Percentiles rank a stretch among this genome's conserved stretches.
phyloP scores from a whole-genome alignment of 1,140 invertebrate genomes.

The Lordiphosa mommai region DNA sequence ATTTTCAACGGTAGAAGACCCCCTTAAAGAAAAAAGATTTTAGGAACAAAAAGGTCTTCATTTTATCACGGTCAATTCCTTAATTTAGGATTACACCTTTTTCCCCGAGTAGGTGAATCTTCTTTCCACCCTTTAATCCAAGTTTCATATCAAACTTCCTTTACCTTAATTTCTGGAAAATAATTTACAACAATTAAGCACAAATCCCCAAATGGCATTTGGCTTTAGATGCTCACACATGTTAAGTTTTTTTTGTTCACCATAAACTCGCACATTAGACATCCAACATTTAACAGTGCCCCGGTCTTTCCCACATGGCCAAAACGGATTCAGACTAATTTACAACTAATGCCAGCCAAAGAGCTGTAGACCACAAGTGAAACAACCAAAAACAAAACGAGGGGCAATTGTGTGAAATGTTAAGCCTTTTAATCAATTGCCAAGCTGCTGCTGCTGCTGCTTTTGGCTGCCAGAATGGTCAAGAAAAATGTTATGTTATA shows the following conservation, averaged over 20 bases:
- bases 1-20: too few species aligned
- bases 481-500: too few species aligned
- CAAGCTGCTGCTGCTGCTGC: slow-evolving; percentile 10
- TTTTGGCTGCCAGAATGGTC: too few species aligned
- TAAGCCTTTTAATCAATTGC: slow-evolving; percentile 77
- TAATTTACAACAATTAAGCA: neutral
- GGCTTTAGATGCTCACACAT: slow-evolving; percentile 16
- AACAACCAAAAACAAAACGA: slow-evolving; percentile 15
- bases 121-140: too few species aligned
- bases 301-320: slow-evolving; percentile 9
- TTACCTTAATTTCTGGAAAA: neutral
- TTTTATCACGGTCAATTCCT: too few species aligned
- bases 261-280: slow-evolving; percentile 69
- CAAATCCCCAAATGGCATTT: neutral
- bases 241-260: slow-evolving; percentile 9
- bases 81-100: too few species aligned
- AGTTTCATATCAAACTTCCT: neutral
- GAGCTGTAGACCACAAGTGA: neutral
- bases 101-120: too few species aligned
- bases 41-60: too few species aligned
- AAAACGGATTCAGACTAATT: slow-evolving; percentile 38
- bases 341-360: slow-evolving; percentile 49
- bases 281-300: slow-evolving; percentile 58
- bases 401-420: slow-evolving; percentile 63
- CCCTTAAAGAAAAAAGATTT: too few species aligned